These are phyloP conservation scores for Regulus satrapa DNA, from an alignment of 2,113 vertebrate species.

Conservation along the genomic window DNA sequence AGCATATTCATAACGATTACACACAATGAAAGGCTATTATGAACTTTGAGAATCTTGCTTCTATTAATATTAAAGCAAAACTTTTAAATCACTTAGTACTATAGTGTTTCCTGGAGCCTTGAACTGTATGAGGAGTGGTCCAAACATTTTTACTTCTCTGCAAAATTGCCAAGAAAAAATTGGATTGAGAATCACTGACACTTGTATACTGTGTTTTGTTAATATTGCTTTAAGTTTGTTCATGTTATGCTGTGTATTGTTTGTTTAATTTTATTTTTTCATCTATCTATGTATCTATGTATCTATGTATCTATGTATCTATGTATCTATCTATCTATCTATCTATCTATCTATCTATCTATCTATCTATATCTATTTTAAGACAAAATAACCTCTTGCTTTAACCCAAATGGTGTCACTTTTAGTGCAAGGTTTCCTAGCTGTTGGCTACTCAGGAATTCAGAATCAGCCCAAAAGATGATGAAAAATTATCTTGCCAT, in stretches of 20 bases:
- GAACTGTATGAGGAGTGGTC: neutral
- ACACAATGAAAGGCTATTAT: neutral
- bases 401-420: neutral
- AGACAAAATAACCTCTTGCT: neutral
- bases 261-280: neutral
- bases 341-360: neutral
- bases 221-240: neutral
- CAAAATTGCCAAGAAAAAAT: neutral
- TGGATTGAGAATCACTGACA: neutral
- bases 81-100: neutral
- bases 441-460: neutral
- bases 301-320: neutral
- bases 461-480: neutral
- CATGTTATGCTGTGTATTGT: neutral
- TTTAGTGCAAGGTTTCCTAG: neutral
- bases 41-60: neutral
- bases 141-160: neutral
- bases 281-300: neutral
- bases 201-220: neutral
- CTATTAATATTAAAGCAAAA: neutral
- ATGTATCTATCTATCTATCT: neutral
- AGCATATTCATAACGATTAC: neutral
- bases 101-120: neutral
- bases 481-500: neutral
- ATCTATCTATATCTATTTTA: neutral